These are phyloP conservation scores for Caenorhabditis sp. DNA, from an alignment of 2,888 invertebrate genomes.

Conservation along the genomic window DNA sequence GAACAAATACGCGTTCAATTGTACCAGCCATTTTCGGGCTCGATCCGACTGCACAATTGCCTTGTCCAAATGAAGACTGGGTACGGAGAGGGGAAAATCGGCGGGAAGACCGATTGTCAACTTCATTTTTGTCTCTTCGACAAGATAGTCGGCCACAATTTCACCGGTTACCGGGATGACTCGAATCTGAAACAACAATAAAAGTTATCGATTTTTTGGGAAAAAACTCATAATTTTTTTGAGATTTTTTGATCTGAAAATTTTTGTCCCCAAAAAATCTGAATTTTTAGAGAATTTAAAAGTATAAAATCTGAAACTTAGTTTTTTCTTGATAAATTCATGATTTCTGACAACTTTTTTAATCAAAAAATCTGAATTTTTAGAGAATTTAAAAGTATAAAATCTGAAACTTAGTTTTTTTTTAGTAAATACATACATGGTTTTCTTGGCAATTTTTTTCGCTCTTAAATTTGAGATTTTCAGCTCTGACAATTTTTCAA, in stretches of 20 bases:
- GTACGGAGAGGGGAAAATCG: constrained; percentile 85
- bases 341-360: no score
- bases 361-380: no score
- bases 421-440: no score
- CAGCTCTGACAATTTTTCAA: no score
- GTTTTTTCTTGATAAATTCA: no score
- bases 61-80: constrained; percentile 78
- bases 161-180: constrained; percentile 74
- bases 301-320: no score
- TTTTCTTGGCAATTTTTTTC: no score
- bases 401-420: no score
- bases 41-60: constrained; percentile 77
- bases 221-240: not conserved
- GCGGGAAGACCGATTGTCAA: constrained; percentile 81
- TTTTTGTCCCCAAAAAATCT: no score
- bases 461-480: no score
- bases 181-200: constrained; percentile 36
- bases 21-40: constrained; percentile 82
- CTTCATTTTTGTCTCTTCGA: constrained; percentile 84
- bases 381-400: no score
- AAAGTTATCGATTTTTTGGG: not conserved
- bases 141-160: constrained; percentile 82
- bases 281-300: no score
- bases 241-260: not conserved
- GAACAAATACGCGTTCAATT: constrained; percentile 84